Evolutionary conservation across 2,888 invertebrate genomes (phyloP).

Genomic region (Sinohyriopsis cumingii): DNA sequence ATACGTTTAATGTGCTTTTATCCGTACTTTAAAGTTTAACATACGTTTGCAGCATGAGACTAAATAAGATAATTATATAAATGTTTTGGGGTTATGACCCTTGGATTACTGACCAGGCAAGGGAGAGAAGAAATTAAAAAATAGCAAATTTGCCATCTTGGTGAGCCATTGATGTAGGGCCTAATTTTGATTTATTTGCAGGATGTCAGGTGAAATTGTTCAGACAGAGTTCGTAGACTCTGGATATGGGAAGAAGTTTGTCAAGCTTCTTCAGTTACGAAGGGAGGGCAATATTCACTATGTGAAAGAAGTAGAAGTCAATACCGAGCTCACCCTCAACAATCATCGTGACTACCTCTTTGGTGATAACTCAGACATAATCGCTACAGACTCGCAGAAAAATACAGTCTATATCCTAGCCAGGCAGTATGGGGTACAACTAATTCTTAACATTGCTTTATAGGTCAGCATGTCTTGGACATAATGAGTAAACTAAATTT

Average conservation of each 20-base stretch:
- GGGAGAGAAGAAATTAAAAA: too few relatives aligned
- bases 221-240: conserved; percentile 75
- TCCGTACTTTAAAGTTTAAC: too few relatives aligned
- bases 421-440: conserved; percentile 81
- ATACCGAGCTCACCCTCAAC: conserved; percentile 81
- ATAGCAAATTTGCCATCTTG: too few relatives aligned
- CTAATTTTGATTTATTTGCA: not conserved
- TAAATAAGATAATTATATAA: too few relatives aligned
- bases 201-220: conserved; percentile 24
- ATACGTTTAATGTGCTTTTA: too few relatives aligned
- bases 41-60: too few relatives aligned
- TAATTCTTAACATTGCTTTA: too few relatives aligned
- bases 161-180: too few relatives aligned
- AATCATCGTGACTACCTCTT: conserved; percentile 82
- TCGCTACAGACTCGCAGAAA: conserved; percentile 88
- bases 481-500: too few relatives aligned
- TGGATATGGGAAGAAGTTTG: conserved; percentile 83
- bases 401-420: conserved; percentile 86
- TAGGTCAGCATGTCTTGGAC: too few relatives aligned
- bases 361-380: conserved; percentile 86
- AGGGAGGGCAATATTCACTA: conserved; percentile 80
- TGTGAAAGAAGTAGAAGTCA: conserved; percentile 84
- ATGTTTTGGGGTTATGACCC: too few relatives aligned
- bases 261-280: conserved; percentile 82
- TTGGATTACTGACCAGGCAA: too few relatives aligned